phyloP scores from a whole-genome alignment of 2,888 invertebrate genomes.

The Itoplectis maculator region DNA sequence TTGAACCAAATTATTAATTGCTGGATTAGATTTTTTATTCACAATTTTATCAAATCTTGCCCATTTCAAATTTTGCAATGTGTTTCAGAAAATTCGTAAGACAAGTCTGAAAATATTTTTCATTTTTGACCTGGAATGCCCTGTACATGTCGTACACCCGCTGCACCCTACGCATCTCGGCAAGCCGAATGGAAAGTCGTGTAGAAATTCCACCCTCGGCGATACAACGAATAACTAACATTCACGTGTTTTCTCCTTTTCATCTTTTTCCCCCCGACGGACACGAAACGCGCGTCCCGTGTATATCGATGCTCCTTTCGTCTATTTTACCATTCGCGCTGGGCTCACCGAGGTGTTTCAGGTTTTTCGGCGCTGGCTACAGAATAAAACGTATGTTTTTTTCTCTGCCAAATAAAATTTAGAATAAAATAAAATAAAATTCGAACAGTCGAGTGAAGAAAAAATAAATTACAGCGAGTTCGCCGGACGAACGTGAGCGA shows the following conservation, averaged over 20 bases:
- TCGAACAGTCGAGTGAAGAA: too few relatives aligned
- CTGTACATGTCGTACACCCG: background rate
- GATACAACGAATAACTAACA: conserved; percentile 17
- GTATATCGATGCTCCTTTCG: background rate
- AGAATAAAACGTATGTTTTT: background rate
- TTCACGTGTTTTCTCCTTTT: conserved; percentile 7
- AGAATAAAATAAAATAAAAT: too few relatives aligned
- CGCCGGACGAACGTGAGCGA: conserved; percentile 20
- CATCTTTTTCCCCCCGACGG: background rate
- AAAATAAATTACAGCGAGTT: conserved; percentile 31
- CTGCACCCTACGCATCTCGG: background rate
- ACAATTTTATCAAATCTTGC: too few relatives aligned
- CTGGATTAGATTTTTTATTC: too few relatives aligned
- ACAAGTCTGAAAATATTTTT: background rate
- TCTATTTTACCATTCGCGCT: background rate
- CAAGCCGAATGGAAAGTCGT: background rate
- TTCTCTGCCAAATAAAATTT: too few relatives aligned
- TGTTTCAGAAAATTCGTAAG: background rate
- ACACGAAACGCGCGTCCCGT: background rate
- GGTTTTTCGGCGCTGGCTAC: background rate
- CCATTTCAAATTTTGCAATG: too few relatives aligned
- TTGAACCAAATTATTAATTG: too few relatives aligned
- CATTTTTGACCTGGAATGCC: background rate
- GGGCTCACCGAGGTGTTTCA: background rate
- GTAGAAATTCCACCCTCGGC: background rate